Evolutionary conservation across 2,888 invertebrate genomes (phyloP).

Genomic region (Amphipoea oculea): DNA sequence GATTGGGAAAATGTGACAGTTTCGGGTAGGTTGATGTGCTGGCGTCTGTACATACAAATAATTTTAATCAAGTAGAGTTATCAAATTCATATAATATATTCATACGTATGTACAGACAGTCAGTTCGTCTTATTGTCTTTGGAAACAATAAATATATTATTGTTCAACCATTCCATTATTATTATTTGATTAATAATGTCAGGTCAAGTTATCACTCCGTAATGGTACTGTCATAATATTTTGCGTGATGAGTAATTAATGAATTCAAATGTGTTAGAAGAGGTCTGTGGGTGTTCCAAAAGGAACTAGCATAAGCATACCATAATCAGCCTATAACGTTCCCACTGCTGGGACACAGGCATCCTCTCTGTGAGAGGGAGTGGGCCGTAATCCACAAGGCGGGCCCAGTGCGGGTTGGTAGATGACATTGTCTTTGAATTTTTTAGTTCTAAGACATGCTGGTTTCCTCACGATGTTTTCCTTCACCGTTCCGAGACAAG

Average conservation of each 20-base stretch:
- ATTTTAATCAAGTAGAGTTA: neutral
- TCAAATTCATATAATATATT: slow-evolving; percentile 5
- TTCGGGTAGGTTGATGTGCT: no score
- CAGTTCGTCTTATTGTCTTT: slow-evolving; percentile 34
- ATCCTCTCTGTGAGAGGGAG: no score
- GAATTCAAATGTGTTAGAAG: neutral
- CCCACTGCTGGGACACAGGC: no score
- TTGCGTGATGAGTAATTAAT: slow-evolving; percentile 4
- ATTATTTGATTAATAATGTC: slow-evolving; percentile 20
- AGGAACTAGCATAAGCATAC: neutral
- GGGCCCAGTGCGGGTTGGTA: no score
- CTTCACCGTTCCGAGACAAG: no score
- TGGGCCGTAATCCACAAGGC: no score
- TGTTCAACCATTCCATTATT: slow-evolving; percentile 27
- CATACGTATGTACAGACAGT: neutral
- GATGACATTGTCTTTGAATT: no score
- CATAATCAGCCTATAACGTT: no score
- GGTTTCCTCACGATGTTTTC: no score
- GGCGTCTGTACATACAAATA: no score
- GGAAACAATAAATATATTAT: slow-evolving; percentile 31
- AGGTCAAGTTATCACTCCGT: slow-evolving; percentile 22
- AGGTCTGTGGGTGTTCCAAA: neutral
- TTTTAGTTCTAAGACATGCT: no score
- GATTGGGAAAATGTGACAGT: no score
- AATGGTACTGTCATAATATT: neutral